A percentile compares a stretch with the other conserved stretches of the same genome.
Evolutionary conservation across 2,797 vertebrate genomes (phyloP).

Genomic region (Brotula barbata): DNA sequence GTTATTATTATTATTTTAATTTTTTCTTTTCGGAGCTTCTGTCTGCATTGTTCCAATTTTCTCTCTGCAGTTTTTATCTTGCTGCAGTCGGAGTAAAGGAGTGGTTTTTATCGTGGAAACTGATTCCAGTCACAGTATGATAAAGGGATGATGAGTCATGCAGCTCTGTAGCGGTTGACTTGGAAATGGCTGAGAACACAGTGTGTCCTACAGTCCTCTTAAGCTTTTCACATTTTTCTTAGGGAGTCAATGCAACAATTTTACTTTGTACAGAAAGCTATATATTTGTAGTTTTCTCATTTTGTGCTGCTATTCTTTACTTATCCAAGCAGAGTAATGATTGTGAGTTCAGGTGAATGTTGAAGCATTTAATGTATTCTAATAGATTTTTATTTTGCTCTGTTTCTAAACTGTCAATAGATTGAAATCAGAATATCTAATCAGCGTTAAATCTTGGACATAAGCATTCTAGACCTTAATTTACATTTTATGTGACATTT

Average conservation of each 20-base stretch:
- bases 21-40: constrained; percentile 19
- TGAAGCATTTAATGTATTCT: constrained; percentile 29
- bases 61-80: too few relatives aligned
- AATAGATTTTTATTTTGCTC: too few relatives aligned
- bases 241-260: constrained; percentile 13
- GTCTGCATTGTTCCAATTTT: constrained; percentile 15
- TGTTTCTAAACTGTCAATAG: not conserved
- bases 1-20: constrained; percentile 14
- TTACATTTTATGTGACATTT: too few relatives aligned
- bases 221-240: not conserved
- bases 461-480: too few relatives aligned
- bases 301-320: constrained; percentile 50
- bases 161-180: constrained; percentile 18
- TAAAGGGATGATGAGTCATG: constrained; percentile 56
- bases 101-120: constrained; percentile 4
- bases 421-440: not conserved
- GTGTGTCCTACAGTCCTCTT: constrained; percentile 11
- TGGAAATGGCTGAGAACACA: constrained; percentile 13
- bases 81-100: constrained; percentile 43
- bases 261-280: constrained; percentile 16
- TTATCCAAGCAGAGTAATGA: constrained; percentile 20
- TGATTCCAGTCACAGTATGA: constrained; percentile 51
- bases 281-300: constrained; percentile 17
- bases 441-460: not conserved
- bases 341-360: not conserved